Base-by-base conservation (phyloP, 2,113 vertebrate genomes). In the Archocentrus centrarchus region DNA sequence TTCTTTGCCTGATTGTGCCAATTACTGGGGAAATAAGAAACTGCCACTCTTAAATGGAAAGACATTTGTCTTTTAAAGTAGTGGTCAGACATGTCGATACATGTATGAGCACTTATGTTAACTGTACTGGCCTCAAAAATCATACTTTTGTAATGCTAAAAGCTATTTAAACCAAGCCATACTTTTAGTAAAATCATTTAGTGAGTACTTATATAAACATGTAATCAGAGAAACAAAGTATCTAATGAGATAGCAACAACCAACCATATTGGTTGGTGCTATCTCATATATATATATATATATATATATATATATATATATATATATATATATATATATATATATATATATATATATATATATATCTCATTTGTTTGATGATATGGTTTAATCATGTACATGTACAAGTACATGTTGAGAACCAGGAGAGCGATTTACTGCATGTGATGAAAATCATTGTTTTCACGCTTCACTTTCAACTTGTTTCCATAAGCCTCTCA, bases 401-500 rank as follows among this genome's bases (percentile, higher is more conserved):
- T n/a, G n/a, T n/a, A n/a, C n/a, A 92, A 87, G 77, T 53, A 80
- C 80, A 86, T 83, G 77, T 83, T 80, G 14, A 30, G 79, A 86
- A 81, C 47, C 76, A 39, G 47, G 2, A 81, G 32, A 83, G 75
- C 62, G 7, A 77, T 83, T 81, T 81, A 89, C 66, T 1, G 6
- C 27, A 73, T 88, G 75, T 66, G 85, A 89, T 84, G 75, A 81
- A 88, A 80, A 86, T 90, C 64, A 77, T 90, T 93, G 86, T 93
- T 91, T 91, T 90, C 63, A 77, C 63, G 64, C 41, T 79, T 83
- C 11, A 18, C 80, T 88, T 92, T 93, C 62, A 84, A 83, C 81
- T 82, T 78, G 55, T 86, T 87, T 88, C 78, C 37, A 81, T 81
- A 86, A 88, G 89, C 79, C 3, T 4, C 86, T 93, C 80, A 88